Percentiles rank a stretch among this genome's conserved stretches.
Evolutionary conservation across 2,888 invertebrate genomes (phyloP).

Genomic region (Seladonia tumulorum): DNA sequence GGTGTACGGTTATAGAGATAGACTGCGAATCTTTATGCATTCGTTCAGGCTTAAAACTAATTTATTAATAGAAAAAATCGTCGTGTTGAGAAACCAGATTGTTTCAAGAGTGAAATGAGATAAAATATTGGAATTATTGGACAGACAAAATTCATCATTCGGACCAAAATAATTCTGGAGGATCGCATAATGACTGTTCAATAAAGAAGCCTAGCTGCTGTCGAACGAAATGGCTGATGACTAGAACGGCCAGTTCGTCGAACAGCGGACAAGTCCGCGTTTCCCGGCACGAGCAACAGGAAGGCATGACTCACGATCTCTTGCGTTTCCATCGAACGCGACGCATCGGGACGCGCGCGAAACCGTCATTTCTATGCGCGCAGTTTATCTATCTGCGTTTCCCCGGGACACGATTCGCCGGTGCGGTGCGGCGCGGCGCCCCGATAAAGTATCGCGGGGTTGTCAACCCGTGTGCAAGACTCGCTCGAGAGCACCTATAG

Average conservation of each 20-base stretch:
- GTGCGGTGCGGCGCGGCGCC: background rate
- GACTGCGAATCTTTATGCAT: too few species aligned
- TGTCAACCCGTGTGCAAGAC: slow-evolving; percentile 43
- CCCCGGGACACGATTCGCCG: background rate
- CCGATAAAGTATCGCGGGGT: slow-evolving; percentile 49
- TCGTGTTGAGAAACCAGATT: too few species aligned
- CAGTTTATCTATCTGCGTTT: slow-evolving; percentile 35
- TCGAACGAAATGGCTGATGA: background rate
- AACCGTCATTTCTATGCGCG: slow-evolving; percentile 43
- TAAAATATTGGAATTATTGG: too few species aligned
- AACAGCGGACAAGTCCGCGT: background rate
- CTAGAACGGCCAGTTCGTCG: background rate
- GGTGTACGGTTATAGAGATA: too few species aligned
- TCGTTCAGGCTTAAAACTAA: too few species aligned
- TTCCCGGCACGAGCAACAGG: background rate
- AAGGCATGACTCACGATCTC: slow-evolving; percentile 16
- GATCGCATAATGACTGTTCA: background rate
- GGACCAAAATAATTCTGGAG: too few species aligned
- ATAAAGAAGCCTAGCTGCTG: background rate
- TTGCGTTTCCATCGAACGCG: slow-evolving; percentile 34
- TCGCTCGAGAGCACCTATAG: background rate
- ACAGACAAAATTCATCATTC: too few species aligned
- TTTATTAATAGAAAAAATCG: too few species aligned
- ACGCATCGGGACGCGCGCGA: slow-evolving; percentile 25
- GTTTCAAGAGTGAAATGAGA: too few species aligned